Evolutionary conservation across 53 echinoderm and acorn worm genomes (phyloP).

Genomic region (Mesocentrotus franciscanus): DNA sequence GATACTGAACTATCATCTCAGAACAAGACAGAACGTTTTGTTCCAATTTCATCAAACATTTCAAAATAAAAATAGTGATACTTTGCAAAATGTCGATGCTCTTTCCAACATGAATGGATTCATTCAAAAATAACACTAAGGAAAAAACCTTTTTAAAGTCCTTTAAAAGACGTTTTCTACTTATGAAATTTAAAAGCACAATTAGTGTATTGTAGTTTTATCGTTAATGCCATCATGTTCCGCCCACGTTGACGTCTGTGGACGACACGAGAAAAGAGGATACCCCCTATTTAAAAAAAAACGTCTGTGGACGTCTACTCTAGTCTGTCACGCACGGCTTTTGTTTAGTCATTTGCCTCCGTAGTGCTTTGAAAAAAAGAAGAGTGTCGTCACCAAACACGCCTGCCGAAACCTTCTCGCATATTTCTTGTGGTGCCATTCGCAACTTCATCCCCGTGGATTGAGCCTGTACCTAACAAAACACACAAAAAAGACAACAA

Average conservation of each 20-base stretch:
- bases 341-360: background rate
- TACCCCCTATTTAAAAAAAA: no score
- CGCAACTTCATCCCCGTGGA: slow-evolving; percentile 40
- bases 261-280: no score
- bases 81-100: no score
- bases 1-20: no score
- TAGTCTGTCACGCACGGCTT: slow-evolving; percentile 4
- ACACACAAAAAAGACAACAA: background rate
- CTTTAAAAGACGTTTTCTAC: no score
- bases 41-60: background rate
- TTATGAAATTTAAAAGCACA: no score
- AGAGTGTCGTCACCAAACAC: background rate
- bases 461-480: background rate
- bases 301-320: background rate
- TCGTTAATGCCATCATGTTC: background rate
- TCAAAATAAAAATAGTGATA: background rate
- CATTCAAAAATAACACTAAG: no score
- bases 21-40: no score
- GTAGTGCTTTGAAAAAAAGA: background rate
- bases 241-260: background rate
- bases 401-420: background rate
- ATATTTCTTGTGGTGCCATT: background rate
- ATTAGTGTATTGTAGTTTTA: no score
- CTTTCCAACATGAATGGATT: no score
- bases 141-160: no score